A percentile compares a stretch with the other conserved stretches of the same genome.
These are phyloP conservation scores for Stylophora pistillata DNA, from an alignment of 64 coral and sea anemone genomes.

Conservation along the genomic window DNA sequence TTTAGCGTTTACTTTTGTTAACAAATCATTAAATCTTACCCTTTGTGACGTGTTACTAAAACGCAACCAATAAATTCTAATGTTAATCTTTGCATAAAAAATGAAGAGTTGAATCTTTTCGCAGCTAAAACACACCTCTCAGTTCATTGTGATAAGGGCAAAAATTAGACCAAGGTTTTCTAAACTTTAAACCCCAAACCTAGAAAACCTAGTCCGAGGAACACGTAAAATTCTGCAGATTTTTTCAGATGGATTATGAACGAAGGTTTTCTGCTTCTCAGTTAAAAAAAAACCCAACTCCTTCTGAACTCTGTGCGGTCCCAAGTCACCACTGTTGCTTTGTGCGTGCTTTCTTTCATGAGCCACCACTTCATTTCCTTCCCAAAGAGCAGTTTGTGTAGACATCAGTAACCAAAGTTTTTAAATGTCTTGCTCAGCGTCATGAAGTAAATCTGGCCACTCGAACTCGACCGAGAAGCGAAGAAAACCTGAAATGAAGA, in stretches of 20 bases:
- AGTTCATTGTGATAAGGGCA: neutral
- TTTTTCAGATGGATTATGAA: neutral
- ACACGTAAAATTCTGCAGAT: neutral
- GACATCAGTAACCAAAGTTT: constrained; percentile 85
- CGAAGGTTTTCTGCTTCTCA: neutral
- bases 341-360: neutral
- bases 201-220: neutral
- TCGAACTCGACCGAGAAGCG: constrained; percentile 90
- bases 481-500: constrained; percentile 80
- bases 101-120: neutral
- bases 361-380: neutral
- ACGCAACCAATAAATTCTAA: neutral
- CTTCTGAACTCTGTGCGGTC: too few relatives aligned
- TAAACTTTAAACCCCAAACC: neutral
- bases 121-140: neutral
- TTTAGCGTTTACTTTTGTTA: too few relatives aligned
- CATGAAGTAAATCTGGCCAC: constrained; percentile 97
- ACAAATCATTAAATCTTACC: neutral
- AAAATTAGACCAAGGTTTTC: neutral
- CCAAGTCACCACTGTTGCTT: neutral
- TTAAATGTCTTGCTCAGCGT: constrained; percentile 98
- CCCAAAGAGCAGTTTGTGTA: neutral
- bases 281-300: neutral
- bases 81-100: neutral
- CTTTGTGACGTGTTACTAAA: neutral